Base-by-base conservation (phyloP, 2,888 invertebrate species). In the Stenodera caucasica region DNA sequence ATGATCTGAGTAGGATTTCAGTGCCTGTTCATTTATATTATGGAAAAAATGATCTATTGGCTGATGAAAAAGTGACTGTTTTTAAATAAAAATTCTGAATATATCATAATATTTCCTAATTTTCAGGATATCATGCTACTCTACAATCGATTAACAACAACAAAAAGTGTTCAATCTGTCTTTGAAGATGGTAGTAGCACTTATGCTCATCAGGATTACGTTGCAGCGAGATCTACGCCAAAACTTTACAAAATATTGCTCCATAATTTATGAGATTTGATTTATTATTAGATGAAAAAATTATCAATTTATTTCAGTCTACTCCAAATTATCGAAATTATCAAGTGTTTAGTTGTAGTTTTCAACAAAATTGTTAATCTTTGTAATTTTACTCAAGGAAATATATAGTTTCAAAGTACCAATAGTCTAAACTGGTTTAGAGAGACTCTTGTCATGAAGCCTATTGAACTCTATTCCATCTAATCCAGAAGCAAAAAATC, bases 11-110 rank as follows among this genome's bases (percentile, higher is more conserved):
- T 23, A 82, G 82, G 58, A 84, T 89, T 51, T 82, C 82, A 0
- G 76, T 85, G 26, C 88, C 89, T 0, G 82, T 89, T 2, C 85
- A 85, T 21, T 73, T 91, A 33, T 85, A 88, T 56, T 87, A 85
- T 71, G 84, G 85, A 8, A 80, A 85, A 40, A 88, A 90, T 65
- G 92, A 92, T 77, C 88, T 87, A 85, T 77, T 92, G 1, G 83
- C 90, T 0, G 84, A 85, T 65, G 81, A 84, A 29, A 62, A 66
- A 64, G 83, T 83, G 75, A 72, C 0, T 12, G 4, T 9, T 23
- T 12, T 2, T 18, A 2, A 40, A 18, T 23, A 6, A 6, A 1
- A 21, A 23, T 18, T 40, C 1, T 8, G 8, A 18, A 11, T 4
- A 9, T 0, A 11, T 11, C 6, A 12, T 4, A 0, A 7, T n/a